Evolutionary conservation across 2,113 vertebrate species (phyloP).

Genomic region (Myotis davidii): DNA sequence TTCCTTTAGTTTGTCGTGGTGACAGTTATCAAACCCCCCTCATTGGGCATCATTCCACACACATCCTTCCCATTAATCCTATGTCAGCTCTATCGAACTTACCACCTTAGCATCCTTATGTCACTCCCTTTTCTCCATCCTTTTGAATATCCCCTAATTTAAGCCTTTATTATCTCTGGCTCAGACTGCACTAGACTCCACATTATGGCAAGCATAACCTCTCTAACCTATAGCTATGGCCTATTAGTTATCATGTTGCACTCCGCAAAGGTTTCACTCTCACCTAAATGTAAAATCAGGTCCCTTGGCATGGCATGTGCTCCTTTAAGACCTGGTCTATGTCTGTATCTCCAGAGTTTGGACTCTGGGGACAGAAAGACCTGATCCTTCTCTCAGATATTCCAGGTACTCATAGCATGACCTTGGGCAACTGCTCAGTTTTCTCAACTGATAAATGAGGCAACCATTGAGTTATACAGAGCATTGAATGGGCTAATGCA

Average conservation of each 20-base stretch:
- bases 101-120: background rate
- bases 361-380: background rate
- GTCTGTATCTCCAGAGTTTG: background rate
- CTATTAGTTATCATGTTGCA: background rate
- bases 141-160: constrained; percentile 4
- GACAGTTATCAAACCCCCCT: background rate
- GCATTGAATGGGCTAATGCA: background rate
- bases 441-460: background rate
- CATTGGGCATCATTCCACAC: background rate
- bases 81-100: background rate
- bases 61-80: background rate
- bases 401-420: background rate
- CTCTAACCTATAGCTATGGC: background rate
- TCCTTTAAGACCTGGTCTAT: background rate
- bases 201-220: background rate
- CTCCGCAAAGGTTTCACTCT: background rate
- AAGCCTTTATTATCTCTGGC: background rate
- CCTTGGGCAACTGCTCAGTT: background rate
- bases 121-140: background rate
- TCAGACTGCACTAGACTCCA: background rate
- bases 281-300: background rate
- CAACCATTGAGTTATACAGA: background rate
- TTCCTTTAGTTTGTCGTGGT: background rate
- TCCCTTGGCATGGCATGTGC: background rate
- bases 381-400: background rate